Base-by-base conservation (phyloP, 2,797 vertebrate species). In the Heliangelus exortis region DNA sequence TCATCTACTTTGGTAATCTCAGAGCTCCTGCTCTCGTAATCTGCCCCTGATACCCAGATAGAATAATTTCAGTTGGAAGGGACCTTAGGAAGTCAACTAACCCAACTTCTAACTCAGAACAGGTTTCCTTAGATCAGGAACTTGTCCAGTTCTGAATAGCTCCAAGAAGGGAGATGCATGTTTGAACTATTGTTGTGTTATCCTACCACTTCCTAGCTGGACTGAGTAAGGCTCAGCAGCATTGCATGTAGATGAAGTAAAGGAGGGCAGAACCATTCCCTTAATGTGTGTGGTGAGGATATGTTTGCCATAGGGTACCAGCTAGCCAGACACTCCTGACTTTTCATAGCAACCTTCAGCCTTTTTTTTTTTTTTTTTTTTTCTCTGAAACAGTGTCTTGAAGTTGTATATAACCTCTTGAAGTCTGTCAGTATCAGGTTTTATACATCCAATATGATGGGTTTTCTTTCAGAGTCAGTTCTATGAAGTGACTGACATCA, bases 21-120 rank as follows among this genome's bases (percentile, higher is more conserved):
- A 18, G 31, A 17, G 34, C 7, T 87, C 31, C 31, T 16, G 1
- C 5, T 71, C 33, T 0, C 15, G 4, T 25, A 25, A n/a, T 2
- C 28, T 67, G 10, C 43, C 28, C 6, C n/a, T 59, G 34, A 2
- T 48, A 13, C 0, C 31, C 29, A 15, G 50, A 12, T 15, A n/a
- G 31, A 59, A 26, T 57, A 4, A 36, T 53, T 68, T 7, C 41
- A 31, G 23, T 2, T 75, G 50, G 50, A 43, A 75, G 28, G 26
- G 21, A 39, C 12, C 13, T 22, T 84, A 14, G 41, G 23, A 57
- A 51, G 16, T 89, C 26, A n/a, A 4, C 7, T 62, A 36, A 22
- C 28, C 7, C 48, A 36, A 9, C 39, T 36, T 15, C 29, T 55
- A 2, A 4, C 33, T 53, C 0, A 0, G 34, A 34, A 39, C 7